Base-by-base conservation (phyloP, 2,797 vertebrate species). In the Enteromius mattozi region DNA sequence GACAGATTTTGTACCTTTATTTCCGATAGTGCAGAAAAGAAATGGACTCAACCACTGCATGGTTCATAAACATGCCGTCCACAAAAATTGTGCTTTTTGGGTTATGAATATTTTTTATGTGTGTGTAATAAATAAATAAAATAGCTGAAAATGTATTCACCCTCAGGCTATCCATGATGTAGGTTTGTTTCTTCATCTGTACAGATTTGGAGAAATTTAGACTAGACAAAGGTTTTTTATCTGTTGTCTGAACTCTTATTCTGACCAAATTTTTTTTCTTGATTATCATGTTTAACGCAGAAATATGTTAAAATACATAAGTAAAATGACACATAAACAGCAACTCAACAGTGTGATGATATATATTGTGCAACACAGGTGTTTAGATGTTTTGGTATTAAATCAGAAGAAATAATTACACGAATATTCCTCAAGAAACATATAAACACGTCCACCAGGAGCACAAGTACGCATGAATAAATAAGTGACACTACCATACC, bases 331-430 rank as follows among this genome's bases (percentile, higher is more conserved):
- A 27, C 69, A 68, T 10, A 27, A 27, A 42, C 12, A 45, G 16
- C 70, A 17, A 19, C 65, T 69, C 65, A 37, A 12, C 42, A 47
- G 12, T n/a, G 6, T 21, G 16, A 61, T n/a, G 0, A 47, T 42
- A 66, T 40, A 78, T n/a, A 56, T 37, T 51, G 37, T 13, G 2
- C 21, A 76, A 37, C 21, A 42, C 12, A 16, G n/a, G 14, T 61
- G 35, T 37, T 77, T 24, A 59, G 33, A 77, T 54, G 33, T 37
- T 69, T 19, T 69, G 21, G 14, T 56, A 40, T 80, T 19, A 10
- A 40, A n/a, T 66, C 77, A 79, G 61, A 49, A 24, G 12, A 19
- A 66, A 56, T 56, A 70, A 70, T 70, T 80, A 0, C 42, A 35
- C 8, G 3, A 16, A 19, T 70, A 37, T 54, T 27, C 0, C 7